Base-by-base conservation (phyloP, 1,140 invertebrate species). In the Drosophila mayri region DNA sequence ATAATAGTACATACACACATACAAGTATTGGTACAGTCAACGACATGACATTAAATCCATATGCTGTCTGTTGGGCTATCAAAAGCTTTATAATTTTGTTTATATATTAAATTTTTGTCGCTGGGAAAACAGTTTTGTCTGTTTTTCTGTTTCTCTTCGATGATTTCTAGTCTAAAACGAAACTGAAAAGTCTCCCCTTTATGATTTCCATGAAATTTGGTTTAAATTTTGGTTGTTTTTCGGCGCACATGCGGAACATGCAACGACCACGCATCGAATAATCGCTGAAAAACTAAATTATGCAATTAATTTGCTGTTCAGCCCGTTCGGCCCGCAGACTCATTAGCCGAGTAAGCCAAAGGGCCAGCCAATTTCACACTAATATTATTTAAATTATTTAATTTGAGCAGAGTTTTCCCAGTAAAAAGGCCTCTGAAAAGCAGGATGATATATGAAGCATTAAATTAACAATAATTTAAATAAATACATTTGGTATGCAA, bases 201-300 rank as follows among this genome's bases (percentile, higher is more conserved):
- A 41, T 54, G 30, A 20, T 77, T 68, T 7, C 30, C 35, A 20
- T 30, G 63, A 54, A 55, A 41, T 76, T 50, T 67, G 25, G 4
- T 1, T 16, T 7, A 46, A 25, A 25, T 46, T 46, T 25, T 22
- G 16, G 22, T 28, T 54, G 49, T 50, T 54, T 67, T 67, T 75
- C 67, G 78, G 46, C 78, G 65, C 77, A 80, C 78, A 81, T 81
- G 79, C 73, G 60, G 58, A 76, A 67, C 79, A 78, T 70, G 64
- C 74, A 70, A 40, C 62, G 38, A 41, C 61, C 61, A 52, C 55
- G 60, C 60, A 63, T 63, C 60, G 25, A 38, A 59, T 46, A 79
- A 65, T 73, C 49, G 68, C 49, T 47, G 61, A 16, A 67, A 65
- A 73, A 77, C 60, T 77, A 66, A 81, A 81, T 66, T 81, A 81